Percentiles rank a stretch among this genome's conserved stretches.
phyloP scores from a whole-genome alignment of 2,888 invertebrate species.

The Diplolepis rosae region DNA sequence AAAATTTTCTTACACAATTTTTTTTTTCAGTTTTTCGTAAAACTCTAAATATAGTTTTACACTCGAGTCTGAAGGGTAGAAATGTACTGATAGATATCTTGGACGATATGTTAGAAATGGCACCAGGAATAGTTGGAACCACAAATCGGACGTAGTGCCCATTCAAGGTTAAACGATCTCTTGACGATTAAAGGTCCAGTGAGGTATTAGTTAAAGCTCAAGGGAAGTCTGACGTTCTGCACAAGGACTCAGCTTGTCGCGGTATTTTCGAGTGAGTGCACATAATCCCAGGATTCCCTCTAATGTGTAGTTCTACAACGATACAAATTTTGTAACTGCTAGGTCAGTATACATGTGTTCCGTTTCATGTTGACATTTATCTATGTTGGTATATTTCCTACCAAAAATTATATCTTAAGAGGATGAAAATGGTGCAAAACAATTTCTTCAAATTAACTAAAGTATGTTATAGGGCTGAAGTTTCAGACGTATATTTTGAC shows the following conservation, averaged over 20 bases:
- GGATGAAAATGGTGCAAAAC: too few relatives aligned
- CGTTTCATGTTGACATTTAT: neutral
- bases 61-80: too few relatives aligned
- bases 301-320: neutral
- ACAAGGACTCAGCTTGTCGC: slow-evolving; percentile 11
- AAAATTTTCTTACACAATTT: neutral
- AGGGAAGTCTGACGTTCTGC: neutral
- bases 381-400: neutral
- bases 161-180: slow-evolving; percentile 22
- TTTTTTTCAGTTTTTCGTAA: too few relatives aligned
- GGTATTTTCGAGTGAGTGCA: slow-evolving; percentile 14
- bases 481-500: too few relatives aligned
- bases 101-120: slow-evolving; percentile 15
- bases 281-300: slow-evolving; percentile 10
- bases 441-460: too few relatives aligned
- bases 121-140: slow-evolving; percentile 5
- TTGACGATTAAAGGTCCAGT: neutral
- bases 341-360: neutral
- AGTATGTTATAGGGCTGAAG: too few relatives aligned
- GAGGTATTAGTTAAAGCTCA: slow-evolving; percentile 11
- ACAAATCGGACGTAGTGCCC: neutral
- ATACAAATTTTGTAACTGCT: neutral
- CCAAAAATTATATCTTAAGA: too few relatives aligned
- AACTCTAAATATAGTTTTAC: too few relatives aligned
- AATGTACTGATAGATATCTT: too few relatives aligned